Conservation (phyloP, 2,113 vertebrate species). For the Recurvirostra avosetta region DNA sequence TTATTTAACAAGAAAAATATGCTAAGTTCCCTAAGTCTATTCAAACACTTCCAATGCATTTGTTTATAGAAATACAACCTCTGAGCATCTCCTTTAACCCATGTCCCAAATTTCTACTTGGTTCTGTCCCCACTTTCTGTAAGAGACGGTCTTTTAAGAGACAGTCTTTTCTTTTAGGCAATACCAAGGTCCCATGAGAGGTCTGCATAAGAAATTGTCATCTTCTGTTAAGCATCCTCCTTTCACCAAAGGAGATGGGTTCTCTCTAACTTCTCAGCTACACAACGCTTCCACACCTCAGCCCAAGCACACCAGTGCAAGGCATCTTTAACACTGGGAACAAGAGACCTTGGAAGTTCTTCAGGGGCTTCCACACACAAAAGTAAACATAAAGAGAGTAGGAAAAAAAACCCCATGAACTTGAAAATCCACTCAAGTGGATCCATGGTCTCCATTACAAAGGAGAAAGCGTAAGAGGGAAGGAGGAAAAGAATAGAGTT, state of each 20-base stretch:
- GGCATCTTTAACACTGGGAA: background rate
- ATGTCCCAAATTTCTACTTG: background rate
- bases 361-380: background rate
- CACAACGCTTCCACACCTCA: fast-evolving
- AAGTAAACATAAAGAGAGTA: background rate
- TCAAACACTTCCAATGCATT: background rate
- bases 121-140: background rate
- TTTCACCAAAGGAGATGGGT: background rate
- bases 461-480: background rate
- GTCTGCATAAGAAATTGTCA: background rate
- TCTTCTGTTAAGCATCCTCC: background rate
- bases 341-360: background rate
- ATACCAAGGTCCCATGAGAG: background rate
- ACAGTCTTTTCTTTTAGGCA: background rate
- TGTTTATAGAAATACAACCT: background rate
- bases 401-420: background rate
- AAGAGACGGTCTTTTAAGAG: background rate
- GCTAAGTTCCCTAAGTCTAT: background rate
- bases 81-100: background rate
- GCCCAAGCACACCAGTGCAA: background rate
- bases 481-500: background rate
- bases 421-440: background rate
- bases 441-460: background rate
- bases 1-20: background rate
- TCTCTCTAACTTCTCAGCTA: background rate